phyloP scores from a whole-genome alignment of 2,113 vertebrate genomes.

The Xerus inauris region DNA sequence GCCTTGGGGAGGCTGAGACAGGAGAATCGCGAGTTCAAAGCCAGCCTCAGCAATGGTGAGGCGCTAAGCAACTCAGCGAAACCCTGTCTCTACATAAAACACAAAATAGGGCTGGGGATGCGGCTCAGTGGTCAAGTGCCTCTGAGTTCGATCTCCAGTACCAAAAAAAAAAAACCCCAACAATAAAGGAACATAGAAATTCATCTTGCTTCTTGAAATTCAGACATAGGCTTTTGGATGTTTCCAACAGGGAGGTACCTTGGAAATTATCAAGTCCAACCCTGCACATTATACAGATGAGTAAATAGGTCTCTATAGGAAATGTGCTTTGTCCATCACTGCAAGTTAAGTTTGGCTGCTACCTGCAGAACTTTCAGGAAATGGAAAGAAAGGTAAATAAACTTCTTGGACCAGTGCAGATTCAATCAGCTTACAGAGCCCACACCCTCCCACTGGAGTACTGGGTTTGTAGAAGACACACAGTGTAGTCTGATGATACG shows the following conservation, averaged over 20 bases:
- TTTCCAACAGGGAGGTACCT: not conserved
- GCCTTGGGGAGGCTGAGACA: too few species aligned
- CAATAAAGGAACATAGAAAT: not conserved
- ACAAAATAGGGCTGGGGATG: too few species aligned
- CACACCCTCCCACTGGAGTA: not conserved
- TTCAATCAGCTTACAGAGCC: fast-evolving
- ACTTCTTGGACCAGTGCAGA: not conserved
- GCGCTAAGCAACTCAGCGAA: too few species aligned
- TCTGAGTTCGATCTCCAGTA: too few species aligned
- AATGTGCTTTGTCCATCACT: not conserved
- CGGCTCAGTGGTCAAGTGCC: too few species aligned
- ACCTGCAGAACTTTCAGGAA: not conserved
- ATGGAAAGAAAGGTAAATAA: not conserved
- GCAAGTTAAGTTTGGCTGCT: not conserved
- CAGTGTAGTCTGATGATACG: fast-evolving
- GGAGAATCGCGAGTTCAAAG: too few species aligned
- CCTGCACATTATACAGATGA: not conserved
- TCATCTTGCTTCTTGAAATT: not conserved
- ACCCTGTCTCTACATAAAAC: too few species aligned
- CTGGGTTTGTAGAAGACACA: not conserved
- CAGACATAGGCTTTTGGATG: not conserved
- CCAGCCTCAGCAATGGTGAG: too few species aligned
- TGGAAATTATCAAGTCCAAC: not conserved
- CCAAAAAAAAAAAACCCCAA: too few species aligned
- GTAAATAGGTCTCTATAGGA: not conserved